Evolutionary conservation across 2,888 invertebrate genomes (phyloP).

Genomic region (Psylliodes chrysocephalus): DNA sequence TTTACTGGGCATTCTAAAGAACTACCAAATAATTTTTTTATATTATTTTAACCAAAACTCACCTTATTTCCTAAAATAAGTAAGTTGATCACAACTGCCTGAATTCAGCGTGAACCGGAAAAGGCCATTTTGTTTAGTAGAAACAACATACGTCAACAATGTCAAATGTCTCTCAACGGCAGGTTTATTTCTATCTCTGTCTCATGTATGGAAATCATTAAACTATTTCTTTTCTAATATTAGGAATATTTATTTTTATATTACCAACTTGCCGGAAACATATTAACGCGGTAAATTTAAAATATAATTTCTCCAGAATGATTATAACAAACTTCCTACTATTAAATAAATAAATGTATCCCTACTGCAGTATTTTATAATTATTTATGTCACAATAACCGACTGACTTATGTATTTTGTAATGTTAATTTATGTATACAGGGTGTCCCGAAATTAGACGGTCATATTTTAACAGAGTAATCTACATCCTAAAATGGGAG

Average conservation of each 20-base stretch:
- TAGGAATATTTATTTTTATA: background rate
- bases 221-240: background rate
- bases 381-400: too few relatives aligned
- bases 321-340: too few relatives aligned
- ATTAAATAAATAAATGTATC: too few relatives aligned
- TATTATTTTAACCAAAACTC: conserved; percentile 1
- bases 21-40: background rate
- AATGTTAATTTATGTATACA: too few relatives aligned
- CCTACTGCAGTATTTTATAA: too few relatives aligned
- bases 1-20: background rate
- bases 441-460: too few relatives aligned
- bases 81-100: conserved; percentile 54
- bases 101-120: conserved; percentile 64
- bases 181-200: background rate
- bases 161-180: background rate
- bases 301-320: too few relatives aligned
- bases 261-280: background rate
- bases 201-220: background rate
- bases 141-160: conserved; percentile 1
- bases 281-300: background rate
- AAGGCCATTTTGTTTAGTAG: conserved; percentile 59
- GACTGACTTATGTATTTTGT: too few relatives aligned
- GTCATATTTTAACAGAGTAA: too few relatives aligned
- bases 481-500: too few relatives aligned
- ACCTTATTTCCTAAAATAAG: conserved; percentile 41